Base-by-base conservation (phyloP, 2,888 invertebrate genomes). In the Drosophila yooni region DNA sequence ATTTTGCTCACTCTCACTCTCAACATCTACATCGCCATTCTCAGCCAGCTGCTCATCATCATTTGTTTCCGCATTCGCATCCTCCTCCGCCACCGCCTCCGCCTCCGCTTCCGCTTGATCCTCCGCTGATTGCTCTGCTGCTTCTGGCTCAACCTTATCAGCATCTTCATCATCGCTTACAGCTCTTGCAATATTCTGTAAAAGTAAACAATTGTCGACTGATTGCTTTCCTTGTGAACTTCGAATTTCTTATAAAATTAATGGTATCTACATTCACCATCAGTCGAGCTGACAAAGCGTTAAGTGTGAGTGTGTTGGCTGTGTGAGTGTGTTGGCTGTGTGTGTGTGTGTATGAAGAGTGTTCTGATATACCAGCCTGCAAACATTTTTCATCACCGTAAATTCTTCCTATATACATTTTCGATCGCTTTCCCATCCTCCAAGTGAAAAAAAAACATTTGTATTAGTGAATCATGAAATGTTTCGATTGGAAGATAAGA, bases 191-290 rank as follows among this genome's bases (percentile, higher is more conserved):
- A 90, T 91, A 89, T 91, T 93, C 93, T 93, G 93, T 88, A 93
- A 93, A 93, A 93, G 93, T 92, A 93, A 93, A 93, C 92, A 93
- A 93, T 93, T 93, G 93, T 92, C 93, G 93, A 93, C 93, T 92
- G 92, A 93, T 92, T 92, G 91, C 86, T 91, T 89, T 90, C 90
- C 85, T 77, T 83, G 68, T 72, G 79, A 79, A 73, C 65, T 63
- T 64, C 53, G 34, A 62, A 58, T 40, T 66, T 40, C 34, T 40
- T 53, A 21, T 67, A 71, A 67, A 40, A 21, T 61, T 61, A 40
- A 25, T 63, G 38, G 46, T 70, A 74, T 77, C 33, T 81, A 81
- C 71, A 80, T 59, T 38, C 29, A 58, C 62, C 63, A 57, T 72
- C 66, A 57, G 58, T 51, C 33, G 53, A 71, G 40, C 51, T 65